Conservation (phyloP, 2,888 invertebrate species). For the Dasypolia templi region DNA sequence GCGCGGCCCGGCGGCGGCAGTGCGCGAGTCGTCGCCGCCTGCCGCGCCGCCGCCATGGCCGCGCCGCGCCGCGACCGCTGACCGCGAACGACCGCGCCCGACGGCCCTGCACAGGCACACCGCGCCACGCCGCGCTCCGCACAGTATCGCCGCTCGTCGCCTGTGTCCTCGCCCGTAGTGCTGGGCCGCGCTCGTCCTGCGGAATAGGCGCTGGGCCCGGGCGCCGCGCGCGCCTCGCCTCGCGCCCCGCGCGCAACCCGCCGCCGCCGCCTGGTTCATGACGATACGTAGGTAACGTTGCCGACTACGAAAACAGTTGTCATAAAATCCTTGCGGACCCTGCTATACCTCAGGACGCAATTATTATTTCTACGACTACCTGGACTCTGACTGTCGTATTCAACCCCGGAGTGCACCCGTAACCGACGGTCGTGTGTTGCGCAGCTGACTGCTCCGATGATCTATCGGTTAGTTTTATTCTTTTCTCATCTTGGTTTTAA, state of each 20-base stretch:
- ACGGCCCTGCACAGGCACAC: constrained; percentile 73
- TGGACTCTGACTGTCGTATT: constrained; percentile 74
- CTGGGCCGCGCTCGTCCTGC: constrained; percentile 76
- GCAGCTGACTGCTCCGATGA: constrained; percentile 88
- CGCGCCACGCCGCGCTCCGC: constrained; percentile 77
- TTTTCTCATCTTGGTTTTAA: constrained; percentile 61
- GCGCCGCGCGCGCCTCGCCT: constrained; percentile 66
- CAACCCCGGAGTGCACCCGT: constrained; percentile 74
- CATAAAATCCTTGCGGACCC: constrained; percentile 72
- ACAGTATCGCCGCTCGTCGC: constrained; percentile 70
- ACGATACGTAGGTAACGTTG: constrained; percentile 83
- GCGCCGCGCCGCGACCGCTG: constrained; percentile 85
- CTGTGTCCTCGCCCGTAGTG: constrained; percentile 63
- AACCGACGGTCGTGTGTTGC: constrained; percentile 85
- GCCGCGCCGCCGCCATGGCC: constrained; percentile 87
- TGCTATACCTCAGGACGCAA: constrained; percentile 67
- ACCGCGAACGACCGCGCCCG: constrained; percentile 81
- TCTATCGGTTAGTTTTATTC: constrained; percentile 84
- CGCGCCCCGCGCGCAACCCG: constrained; percentile 71
- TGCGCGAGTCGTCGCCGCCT: constrained; percentile 85
- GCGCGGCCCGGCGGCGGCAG: constrained; percentile 82
- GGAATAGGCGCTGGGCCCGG: constrained; percentile 71
- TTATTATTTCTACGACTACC: constrained; percentile 68
- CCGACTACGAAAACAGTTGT: constrained; percentile 76
- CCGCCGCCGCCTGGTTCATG: constrained; percentile 77